These are phyloP conservation scores for Nasonia giraulti DNA, from an alignment of 1,140 invertebrate genomes.

Conservation along the genomic window DNA sequence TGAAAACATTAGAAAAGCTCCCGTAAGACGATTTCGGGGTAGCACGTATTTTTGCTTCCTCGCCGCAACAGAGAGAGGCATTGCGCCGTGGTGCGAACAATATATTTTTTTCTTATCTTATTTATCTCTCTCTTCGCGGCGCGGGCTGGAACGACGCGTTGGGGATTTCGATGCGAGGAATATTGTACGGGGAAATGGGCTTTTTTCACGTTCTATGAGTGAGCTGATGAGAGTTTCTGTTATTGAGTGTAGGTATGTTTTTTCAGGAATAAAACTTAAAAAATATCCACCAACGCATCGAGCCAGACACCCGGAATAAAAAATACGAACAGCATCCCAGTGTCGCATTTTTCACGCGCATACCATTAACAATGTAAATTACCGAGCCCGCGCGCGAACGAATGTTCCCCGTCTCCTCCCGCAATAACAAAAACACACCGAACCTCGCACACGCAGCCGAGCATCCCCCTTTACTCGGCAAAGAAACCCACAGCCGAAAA, in stretches of 20 bases:
- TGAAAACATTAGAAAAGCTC: constrained; percentile 24
- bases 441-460: no score
- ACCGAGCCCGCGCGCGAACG: not conserved
- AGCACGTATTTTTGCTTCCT: not conserved
- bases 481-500: not conserved
- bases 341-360: constrained; percentile 5
- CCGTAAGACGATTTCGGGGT: constrained; percentile 1
- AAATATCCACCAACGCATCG: not conserved
- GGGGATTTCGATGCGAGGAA: not conserved
- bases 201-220: not conserved
- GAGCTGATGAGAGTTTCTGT: no score
- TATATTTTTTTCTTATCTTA: constrained; percentile 4
- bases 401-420: no score
- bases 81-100: not conserved
- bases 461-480: no score
- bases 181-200: not conserved
- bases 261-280: no score
- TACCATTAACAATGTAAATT: constrained; percentile 39
- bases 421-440: not conserved
- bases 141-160: not conserved
- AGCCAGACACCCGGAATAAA: no score
- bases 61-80: not conserved
- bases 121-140: not conserved
- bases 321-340: not conserved
- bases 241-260: no score